Percentiles rank a stretch among this genome's conserved stretches.
These are phyloP conservation scores for Ceryle rudis DNA, from an alignment of 2,797 vertebrate genomes.

Conservation along the genomic window DNA sequence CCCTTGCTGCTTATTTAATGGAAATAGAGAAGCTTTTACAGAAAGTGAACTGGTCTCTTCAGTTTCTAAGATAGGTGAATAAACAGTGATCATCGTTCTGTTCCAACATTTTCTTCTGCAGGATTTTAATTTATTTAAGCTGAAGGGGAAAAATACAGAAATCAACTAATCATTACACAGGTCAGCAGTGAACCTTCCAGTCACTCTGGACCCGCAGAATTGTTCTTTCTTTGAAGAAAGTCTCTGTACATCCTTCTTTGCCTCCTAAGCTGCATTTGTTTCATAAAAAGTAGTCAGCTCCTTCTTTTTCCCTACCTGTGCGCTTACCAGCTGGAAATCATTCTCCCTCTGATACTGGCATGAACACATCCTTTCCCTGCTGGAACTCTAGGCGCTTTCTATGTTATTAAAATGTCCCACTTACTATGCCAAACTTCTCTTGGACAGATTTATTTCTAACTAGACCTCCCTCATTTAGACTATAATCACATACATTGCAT, in stretches of 20 bases:
- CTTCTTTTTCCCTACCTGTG: background rate
- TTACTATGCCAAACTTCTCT: background rate
- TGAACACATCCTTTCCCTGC: background rate
- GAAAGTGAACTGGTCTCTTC: background rate
- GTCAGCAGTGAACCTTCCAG: background rate
- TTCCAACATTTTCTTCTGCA: background rate
- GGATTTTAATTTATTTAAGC: background rate
- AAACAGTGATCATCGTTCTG: background rate
- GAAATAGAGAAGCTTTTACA: background rate
- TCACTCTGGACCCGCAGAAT: background rate
- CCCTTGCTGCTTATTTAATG: background rate
- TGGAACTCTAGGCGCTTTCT: background rate
- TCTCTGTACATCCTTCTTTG: background rate
- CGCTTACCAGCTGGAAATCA: background rate
- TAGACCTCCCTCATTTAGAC: background rate
- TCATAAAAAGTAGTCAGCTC: background rate
- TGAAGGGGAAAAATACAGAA: background rate
- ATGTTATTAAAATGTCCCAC: background rate
- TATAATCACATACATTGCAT: background rate
- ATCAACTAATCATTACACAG: background rate
- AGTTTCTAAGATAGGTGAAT: background rate
- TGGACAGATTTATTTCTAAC: background rate
- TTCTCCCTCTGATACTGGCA: background rate
- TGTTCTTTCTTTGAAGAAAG: background rate
- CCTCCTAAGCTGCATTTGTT: background rate